Percentiles rank a stretch among this genome's conserved stretches.
These are phyloP conservation scores for Penaeus vannamei DNA, from an alignment of 1,140 invertebrate species.

Conservation along the genomic window DNA sequence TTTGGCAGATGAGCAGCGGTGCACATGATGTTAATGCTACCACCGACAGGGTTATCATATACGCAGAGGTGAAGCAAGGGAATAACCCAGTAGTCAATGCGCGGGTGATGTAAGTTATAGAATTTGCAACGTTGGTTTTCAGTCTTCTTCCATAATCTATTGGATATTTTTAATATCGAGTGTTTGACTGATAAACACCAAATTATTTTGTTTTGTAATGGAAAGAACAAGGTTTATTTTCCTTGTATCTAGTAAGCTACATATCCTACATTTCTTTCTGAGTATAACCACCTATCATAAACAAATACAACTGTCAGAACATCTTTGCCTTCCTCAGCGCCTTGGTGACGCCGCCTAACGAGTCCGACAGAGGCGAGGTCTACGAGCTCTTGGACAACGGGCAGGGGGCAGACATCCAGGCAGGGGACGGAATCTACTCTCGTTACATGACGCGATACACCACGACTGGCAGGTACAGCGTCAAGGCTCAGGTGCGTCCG, in stretches of 20 bases:
- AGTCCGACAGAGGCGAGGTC: slow-evolving; percentile 6
- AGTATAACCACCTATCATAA: background rate
- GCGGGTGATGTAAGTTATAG: slow-evolving; percentile 37
- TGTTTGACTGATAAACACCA: no score
- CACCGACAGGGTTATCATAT: slow-evolving; percentile 48
- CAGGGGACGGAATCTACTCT: slow-evolving; percentile 57
- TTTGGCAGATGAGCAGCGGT: slow-evolving; percentile 45
- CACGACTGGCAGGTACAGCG: slow-evolving; percentile 51
- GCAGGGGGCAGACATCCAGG: slow-evolving; percentile 44
- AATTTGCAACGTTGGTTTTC: no score
- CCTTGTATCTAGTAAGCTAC: no score
- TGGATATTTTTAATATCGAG: no score
- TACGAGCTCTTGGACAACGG: slow-evolving; percentile 56
- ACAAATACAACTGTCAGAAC: background rate
- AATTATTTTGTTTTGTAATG: no score
- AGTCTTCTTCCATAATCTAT: no score
- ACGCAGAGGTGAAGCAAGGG: slow-evolving; percentile 54
- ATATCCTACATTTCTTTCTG: no score
- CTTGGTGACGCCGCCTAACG: slow-evolving; percentile 46
- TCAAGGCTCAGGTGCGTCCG: slow-evolving; percentile 47
- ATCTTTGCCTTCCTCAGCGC: slow-evolving; percentile 30
- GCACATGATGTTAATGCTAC: slow-evolving; percentile 40
- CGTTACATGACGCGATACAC: slow-evolving; percentile 54
- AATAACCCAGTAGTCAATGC: slow-evolving; percentile 55
- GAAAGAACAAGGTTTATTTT: no score